Evolutionary conservation across 2,113 vertebrate genomes (phyloP), one percentile per base, ranked within the genome.

Genomic region (Sylvicapra grimmia): DNA sequence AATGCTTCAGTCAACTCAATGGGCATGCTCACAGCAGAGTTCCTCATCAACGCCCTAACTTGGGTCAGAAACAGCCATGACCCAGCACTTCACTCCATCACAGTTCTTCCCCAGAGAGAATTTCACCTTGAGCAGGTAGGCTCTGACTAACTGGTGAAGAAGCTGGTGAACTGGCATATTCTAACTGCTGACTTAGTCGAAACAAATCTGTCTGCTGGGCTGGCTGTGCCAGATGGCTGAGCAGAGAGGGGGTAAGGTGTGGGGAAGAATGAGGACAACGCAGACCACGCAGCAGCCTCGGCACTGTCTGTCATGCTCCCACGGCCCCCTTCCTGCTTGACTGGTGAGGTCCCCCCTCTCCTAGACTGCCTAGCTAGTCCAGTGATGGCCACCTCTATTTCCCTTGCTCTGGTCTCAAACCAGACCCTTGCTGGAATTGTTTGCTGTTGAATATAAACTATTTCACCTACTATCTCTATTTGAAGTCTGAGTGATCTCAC

Each of bases 241-340:
- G 72, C 72, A 77, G 72, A 75, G 68, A 14, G 6, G 1, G 1
- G 11, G 23, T 25, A 44, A 44, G 36, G 11, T 44, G 6, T 77
- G 72, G 36, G 36, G 72, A 44, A 75, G 72, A 75, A 75, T 75
- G 68, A 44, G 72, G 6, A 77, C 36, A 40, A 75, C 11, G 0
- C 14, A 44, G 36, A 6, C 0, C 21, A 4, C 0, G 5, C 5
- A 75, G 72, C 36, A 75, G n/a, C 65, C 65, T 5, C 0, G 0
- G n/a, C n/a, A 21, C 68, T 40, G 68, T 75, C 68, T 75, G 68
- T 36, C 19, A 1, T 75, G 36, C 23, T 44, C 72, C 36, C 36
- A 77, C 1, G 11, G 36, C 72, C 23, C 36, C 36, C 12, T 77
- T 40, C 72, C 21, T 27, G 12, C 36, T 44, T 77, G 36, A 40